Evolutionary conservation across 2,888 invertebrate species (phyloP), one percentile per base, ranked within the genome.

Genomic region (Hypomecis punctinalis): DNA sequence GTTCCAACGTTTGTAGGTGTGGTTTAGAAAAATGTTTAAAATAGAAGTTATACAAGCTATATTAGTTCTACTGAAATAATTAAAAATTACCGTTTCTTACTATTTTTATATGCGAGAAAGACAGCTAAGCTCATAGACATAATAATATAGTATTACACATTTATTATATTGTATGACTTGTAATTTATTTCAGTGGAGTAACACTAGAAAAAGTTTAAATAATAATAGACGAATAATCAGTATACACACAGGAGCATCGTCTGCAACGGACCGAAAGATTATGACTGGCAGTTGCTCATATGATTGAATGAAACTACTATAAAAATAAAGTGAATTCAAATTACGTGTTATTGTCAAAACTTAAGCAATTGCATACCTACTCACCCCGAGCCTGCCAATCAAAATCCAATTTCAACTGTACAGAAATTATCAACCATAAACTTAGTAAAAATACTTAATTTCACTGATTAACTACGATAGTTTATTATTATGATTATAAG

Each of bases 381-480:
- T 49, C 0, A 10, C 5, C 5, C 35, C 8, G 9, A 51, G 9
- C n/a, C 52, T 52, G 52, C 23, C 52, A 52, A 40, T 40, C 52
- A 52, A 1, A 40, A 52, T 52, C 39, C 36, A 52, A 6, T 23
- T 40, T 23, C 33, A 52, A 52, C 52, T n/a, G 40, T 42, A 42
- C 23, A 52, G 9, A 40, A 52, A 52, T 10, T 10, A n/a, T 52
- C 10, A 0, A n/a, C 33, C n/a, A 52, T 10, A 40, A 52, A 52
- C 40, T 42, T 40, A 52, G 7, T 3, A 6, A 52, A 33, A 40
- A 23, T 40, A 52, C 23, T 52, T 52, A 37, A 49, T 49, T 49
- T n/a, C 48, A 48, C 35, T 36, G 35, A 48, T 35, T 35, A 48
- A 0, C 35, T 48, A 48, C n/a, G 35, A 48, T 35, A 39, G 5